Evolutionary conservation across 2,888 invertebrate species (phyloP).

Genomic region (Podabrus alpinus): DNA sequence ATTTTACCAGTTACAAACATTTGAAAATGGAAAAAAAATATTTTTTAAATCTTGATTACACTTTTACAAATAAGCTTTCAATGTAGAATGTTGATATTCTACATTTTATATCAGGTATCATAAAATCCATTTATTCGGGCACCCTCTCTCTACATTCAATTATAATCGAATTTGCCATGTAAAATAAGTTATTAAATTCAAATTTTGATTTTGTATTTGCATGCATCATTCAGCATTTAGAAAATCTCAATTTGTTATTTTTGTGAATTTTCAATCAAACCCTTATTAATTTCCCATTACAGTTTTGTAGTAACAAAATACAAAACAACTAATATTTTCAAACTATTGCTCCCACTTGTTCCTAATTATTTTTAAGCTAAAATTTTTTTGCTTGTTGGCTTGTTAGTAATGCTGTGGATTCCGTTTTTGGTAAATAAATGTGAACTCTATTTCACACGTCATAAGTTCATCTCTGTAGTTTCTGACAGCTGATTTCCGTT

Average conservation of each 20-base stretch:
- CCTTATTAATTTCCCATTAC: background rate
- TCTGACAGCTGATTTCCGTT: slow-evolving; percentile 36
- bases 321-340: background rate
- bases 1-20: background rate
- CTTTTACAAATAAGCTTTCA: background rate
- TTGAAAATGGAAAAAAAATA: background rate
- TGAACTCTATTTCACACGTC: slow-evolving; percentile 31
- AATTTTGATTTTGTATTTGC: slow-evolving; percentile 21
- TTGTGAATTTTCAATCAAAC: slow-evolving; percentile 12
- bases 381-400: background rate
- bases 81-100: slow-evolving; percentile 15
- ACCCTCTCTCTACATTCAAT: slow-evolving; percentile 27
- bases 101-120: slow-evolving; percentile 15
- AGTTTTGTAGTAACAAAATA: background rate
- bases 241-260: slow-evolving; percentile 16
- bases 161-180: slow-evolving; percentile 26
- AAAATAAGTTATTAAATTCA: slow-evolving; percentile 28
- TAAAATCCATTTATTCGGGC: slow-evolving; percentile 20
- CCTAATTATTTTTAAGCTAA: background rate
- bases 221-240: slow-evolving; percentile 12
- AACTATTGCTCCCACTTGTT: background rate
- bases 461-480: slow-evolving; percentile 26
- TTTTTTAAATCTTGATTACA: background rate
- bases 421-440: slow-evolving; percentile 28
- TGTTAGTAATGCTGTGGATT: slow-evolving; percentile 19